phyloP scores from a whole-genome alignment of 2,113 vertebrate genomes.

The Microtus montanus region DNA sequence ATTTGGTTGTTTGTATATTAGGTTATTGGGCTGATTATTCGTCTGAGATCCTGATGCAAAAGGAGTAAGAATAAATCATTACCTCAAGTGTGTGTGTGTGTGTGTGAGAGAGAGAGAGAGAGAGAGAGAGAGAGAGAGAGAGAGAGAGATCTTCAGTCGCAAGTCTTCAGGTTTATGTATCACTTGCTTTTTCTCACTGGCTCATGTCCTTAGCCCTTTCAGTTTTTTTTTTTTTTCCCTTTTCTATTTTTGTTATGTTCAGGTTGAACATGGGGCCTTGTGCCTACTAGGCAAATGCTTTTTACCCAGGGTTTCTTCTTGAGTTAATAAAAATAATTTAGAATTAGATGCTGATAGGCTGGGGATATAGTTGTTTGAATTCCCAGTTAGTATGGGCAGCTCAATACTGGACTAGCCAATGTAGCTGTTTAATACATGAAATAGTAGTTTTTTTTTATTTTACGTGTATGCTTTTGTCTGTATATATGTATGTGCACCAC shows the following conservation, averaged over 20 bases:
- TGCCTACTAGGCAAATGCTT: not conserved
- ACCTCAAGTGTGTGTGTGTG: not conserved
- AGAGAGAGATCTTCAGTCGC: not conserved
- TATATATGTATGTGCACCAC: not conserved
- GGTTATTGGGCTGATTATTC: not conserved
- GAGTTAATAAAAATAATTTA: not conserved
- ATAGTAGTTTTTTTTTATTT: not conserved
- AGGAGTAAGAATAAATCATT: not conserved
- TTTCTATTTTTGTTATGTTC: not conserved
- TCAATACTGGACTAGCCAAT: not conserved
- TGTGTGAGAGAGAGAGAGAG: no score
- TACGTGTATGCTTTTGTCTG: not conserved
- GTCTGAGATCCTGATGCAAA: not conserved
- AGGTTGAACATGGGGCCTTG: not conserved
- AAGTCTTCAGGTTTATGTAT: not conserved
- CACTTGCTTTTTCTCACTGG: not conserved
- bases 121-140: no score
- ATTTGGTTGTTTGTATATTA: not conserved
- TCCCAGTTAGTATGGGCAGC: not conserved
- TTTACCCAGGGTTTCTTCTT: not conserved
- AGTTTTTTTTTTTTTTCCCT: not conserved
- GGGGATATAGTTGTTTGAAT: not conserved
- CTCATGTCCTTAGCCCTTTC: not conserved
- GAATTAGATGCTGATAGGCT: not conserved
- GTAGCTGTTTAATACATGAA: not conserved